phyloP scores from a whole-genome alignment of 2,113 vertebrate genomes.

The Poeciliopsis occidentalis region DNA sequence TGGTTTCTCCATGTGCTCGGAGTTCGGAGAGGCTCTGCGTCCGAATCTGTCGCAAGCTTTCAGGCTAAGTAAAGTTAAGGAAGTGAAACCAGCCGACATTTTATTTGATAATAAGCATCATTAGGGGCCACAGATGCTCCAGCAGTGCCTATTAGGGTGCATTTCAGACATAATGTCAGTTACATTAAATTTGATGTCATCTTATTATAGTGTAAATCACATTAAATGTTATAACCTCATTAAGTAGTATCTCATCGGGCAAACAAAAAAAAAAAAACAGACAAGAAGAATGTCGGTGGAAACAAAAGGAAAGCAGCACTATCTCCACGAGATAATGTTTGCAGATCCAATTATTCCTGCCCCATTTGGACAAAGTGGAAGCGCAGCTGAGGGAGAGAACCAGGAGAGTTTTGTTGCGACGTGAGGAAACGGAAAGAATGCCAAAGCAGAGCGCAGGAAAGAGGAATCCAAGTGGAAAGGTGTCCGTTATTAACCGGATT shows the following conservation, averaged over 20 bases:
- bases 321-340: conserved; percentile 49
- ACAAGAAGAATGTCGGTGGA: conserved; percentile 20
- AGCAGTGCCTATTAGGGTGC: conserved; percentile 43
- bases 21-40: background rate
- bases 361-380: conserved; percentile 63
- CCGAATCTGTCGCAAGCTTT: background rate
- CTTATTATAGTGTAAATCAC: conserved; percentile 41
- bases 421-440: conserved; percentile 53
- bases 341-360: conserved; percentile 69
- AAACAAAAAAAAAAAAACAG: conserved; percentile 19
- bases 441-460: conserved; percentile 46
- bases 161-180: conserved; percentile 44
- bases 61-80: conserved; percentile 25
- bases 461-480: conserved; percentile 42
- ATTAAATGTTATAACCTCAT: conserved; percentile 51
- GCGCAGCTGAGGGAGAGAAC: conserved; percentile 41
- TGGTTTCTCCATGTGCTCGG: background rate
- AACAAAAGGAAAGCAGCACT: conserved; percentile 43
- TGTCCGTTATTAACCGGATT: conserved; percentile 28
- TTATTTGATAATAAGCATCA: conserved; percentile 48
- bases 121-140: conserved; percentile 41
- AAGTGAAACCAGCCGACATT: conserved; percentile 16
- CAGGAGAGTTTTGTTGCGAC: conserved; percentile 23
- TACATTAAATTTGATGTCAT: conserved; percentile 49
- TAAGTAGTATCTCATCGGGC: conserved; percentile 45